A percentile compares a stretch with the other conserved stretches of the same genome.
These are phyloP conservation scores for Lutraria lutraria DNA, from an alignment of 2,888 invertebrate genomes.

Conservation along the genomic window DNA sequence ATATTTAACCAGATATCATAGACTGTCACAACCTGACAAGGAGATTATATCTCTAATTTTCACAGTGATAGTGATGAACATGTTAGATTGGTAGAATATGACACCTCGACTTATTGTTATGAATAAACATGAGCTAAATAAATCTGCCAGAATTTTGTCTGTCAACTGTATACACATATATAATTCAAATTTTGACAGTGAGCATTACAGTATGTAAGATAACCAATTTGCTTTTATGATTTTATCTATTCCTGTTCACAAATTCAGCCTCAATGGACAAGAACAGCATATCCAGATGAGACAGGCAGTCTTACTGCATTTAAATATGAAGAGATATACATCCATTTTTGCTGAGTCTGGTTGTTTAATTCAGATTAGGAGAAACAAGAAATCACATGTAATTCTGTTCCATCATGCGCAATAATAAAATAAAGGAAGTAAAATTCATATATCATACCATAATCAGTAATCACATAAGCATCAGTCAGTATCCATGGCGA, in stretches of 20 bases:
- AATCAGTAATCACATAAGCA: neutral
- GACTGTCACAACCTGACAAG: conserved; percentile 40
- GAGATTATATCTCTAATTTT: conserved; percentile 44
- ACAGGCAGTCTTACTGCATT: neutral
- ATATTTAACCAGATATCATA: conserved; percentile 31
- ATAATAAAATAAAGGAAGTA: neutral
- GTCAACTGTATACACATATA: conserved; percentile 40
- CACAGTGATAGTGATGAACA: conserved; percentile 31
- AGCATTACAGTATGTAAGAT: neutral
- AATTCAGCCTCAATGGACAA: neutral
- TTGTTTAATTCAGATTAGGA: neutral
- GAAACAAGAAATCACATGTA: neutral
- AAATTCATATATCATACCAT: neutral
- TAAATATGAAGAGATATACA: conserved; percentile 1
- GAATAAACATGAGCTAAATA: conserved; percentile 49
- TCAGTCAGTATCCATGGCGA: neutral
- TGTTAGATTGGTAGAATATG: conserved; percentile 9
- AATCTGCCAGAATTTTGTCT: conserved; percentile 49
- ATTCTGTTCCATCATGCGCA: neutral
- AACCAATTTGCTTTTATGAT: conserved; percentile 16
- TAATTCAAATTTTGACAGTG: conserved; percentile 33
- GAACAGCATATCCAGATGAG: neutral
- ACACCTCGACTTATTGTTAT: conserved; percentile 36
- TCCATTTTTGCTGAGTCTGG: neutral
- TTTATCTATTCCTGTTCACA: conserved; percentile 3